Evolutionary conservation across 1,140 invertebrate species (phyloP).

Genomic region (Drosophila willistoni): DNA sequence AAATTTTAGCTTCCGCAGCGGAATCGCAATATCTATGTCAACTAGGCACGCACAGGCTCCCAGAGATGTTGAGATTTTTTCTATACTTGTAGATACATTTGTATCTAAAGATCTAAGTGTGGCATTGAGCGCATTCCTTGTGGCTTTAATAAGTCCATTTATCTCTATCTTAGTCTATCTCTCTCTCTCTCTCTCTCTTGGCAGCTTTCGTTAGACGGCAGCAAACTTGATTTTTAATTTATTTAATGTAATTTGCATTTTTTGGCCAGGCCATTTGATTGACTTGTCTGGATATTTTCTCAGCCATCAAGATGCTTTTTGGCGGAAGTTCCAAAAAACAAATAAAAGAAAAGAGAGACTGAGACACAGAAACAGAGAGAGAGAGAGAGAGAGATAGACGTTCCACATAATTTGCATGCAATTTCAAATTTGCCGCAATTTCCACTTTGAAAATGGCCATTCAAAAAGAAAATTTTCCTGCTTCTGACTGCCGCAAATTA

Average conservation of each 20-base stretch:
- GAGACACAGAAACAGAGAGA: neutral
- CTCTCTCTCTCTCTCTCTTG: constrained; percentile 8
- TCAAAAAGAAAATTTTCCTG: constrained; percentile 38
- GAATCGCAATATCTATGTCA: constrained; percentile 60
- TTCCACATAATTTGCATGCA: constrained; percentile 80
- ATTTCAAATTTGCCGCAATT: constrained; percentile 77
- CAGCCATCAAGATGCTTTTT: constrained; percentile 32
- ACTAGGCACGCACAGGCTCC: constrained; percentile 45
- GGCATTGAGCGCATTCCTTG: constrained; percentile 50
- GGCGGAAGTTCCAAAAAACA: constrained; percentile 49
- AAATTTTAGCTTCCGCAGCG: constrained; percentile 49
- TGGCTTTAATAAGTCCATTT: constrained; percentile 68
- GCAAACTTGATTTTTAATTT: constrained; percentile 16
- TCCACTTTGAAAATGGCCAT: constrained; percentile 60
- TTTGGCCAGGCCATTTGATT: constrained; percentile 24
- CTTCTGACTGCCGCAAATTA: constrained; percentile 58
- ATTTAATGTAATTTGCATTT: constrained; percentile 56
- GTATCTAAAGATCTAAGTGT: constrained; percentile 14
- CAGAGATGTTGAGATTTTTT: constrained; percentile 8
- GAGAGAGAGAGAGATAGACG: constrained; percentile 13
- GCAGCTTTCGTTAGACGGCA: constrained; percentile 54
- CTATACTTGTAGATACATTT: constrained; percentile 35
- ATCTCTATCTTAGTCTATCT: neutral
- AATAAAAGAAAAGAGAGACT: neutral
- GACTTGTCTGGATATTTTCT: constrained; percentile 16